Percentiles rank a stretch among this genome's conserved stretches.
Conservation (phyloP, 2,888 invertebrate genomes). For the Oscheius sp. region DNA sequence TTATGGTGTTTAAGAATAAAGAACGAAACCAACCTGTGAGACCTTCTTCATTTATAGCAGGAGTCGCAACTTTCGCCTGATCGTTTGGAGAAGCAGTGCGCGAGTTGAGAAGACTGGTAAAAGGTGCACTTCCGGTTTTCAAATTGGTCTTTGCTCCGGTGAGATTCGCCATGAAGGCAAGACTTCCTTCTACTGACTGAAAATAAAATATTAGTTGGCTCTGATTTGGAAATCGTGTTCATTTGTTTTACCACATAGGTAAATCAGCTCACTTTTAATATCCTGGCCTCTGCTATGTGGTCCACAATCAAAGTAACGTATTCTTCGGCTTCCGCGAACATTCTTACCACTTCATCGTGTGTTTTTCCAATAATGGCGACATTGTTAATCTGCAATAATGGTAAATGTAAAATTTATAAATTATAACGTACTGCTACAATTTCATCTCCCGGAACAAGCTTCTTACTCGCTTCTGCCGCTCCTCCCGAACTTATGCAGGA, state of each 20-base stretch:
- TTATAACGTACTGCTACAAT: slow-evolving; percentile 20
- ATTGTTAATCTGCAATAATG: slow-evolving; percentile 23
- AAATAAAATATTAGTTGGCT: background rate
- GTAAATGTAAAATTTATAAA: background rate
- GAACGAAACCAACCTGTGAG: too few species aligned
- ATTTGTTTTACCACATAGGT: background rate
- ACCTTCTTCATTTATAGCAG: too few species aligned
- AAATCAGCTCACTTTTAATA: slow-evolving; percentile 8
- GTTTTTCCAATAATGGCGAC: slow-evolving; percentile 5
- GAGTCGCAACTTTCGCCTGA: too few species aligned
- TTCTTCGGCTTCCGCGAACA: slow-evolving; percentile 17
- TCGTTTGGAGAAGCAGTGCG: too few species aligned
- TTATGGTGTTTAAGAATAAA: too few species aligned
- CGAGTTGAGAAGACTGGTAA: too few species aligned
- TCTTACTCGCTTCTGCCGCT: background rate
- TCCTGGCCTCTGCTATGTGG: slow-evolving; percentile 9
- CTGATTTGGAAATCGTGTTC: background rate
- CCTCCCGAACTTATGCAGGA: slow-evolving; percentile 18
- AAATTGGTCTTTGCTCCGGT: background rate
- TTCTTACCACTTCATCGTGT: slow-evolving; percentile 29
- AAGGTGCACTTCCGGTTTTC: too few species aligned
- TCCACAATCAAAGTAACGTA: slow-evolving; percentile 22
- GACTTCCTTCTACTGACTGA: background rate
- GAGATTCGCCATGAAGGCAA: background rate
- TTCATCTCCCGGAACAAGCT: slow-evolving; percentile 19